A percentile compares a stretch with the other conserved stretches of the same genome.
These are phyloP conservation scores for Nyctereutes procyonoides DNA, from an alignment of 2,113 vertebrate species.

Conservation along the genomic window DNA sequence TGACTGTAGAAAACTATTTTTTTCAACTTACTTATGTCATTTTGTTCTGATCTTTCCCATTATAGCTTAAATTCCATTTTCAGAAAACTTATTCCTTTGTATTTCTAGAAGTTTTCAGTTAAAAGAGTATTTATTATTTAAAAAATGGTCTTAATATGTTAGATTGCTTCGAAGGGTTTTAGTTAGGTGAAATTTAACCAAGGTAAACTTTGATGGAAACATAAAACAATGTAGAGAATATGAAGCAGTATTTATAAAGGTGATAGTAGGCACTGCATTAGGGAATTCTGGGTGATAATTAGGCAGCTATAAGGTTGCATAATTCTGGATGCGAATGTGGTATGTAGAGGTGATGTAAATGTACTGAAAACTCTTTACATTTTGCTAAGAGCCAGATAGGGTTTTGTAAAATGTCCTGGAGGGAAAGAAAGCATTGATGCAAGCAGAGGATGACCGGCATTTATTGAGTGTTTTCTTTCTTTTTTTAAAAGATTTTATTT, in stretches of 20 bases:
- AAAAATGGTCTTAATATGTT: neutral
- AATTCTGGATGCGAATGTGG: neutral
- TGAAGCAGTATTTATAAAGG: neutral
- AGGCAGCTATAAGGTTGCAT: neutral
- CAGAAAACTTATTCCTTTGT: neutral
- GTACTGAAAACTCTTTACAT: neutral
- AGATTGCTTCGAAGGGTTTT: neutral
- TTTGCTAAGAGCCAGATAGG: neutral
- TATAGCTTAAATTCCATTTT: constrained; percentile 10
- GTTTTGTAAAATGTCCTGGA: neutral
- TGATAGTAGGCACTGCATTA: neutral
- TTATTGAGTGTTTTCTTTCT: neutral
- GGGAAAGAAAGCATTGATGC: neutral
- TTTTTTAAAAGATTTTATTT: too few relatives aligned
- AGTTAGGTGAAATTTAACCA: neutral
- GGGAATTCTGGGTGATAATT: neutral
- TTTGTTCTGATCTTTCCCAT: neutral
- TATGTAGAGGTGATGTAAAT: neutral
- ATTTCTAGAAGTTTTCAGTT: neutral
- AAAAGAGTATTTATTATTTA: neutral
- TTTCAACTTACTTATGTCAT: neutral
- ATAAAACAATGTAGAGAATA: neutral
- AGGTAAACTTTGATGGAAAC: neutral
- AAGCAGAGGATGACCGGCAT: neutral
- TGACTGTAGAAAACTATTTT: neutral